A percentile compares a stretch with the other conserved stretches of the same genome.
Evolutionary conservation across 2,888 invertebrate species (phyloP).

Genomic region (Trissolcus japonicus): DNA sequence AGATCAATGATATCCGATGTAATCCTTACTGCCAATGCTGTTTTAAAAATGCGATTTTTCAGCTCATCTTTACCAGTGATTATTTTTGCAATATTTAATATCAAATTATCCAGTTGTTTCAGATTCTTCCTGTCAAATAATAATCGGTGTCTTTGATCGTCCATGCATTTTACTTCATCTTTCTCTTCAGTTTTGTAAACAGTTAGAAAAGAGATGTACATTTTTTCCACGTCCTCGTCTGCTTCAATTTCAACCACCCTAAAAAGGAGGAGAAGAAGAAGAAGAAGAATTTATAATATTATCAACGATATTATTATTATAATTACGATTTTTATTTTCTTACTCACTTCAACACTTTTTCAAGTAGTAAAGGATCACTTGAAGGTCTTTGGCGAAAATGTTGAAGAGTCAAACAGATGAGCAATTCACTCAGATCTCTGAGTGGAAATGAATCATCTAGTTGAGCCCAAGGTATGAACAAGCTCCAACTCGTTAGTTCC

Average conservation of each 20-base stretch:
- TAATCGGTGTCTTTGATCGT: slow-evolving; percentile 19
- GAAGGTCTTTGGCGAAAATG: slow-evolving; percentile 56
- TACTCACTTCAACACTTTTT: slow-evolving; percentile 19
- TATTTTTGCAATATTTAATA: slow-evolving; percentile 16
- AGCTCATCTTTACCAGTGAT: slow-evolving; percentile 20
- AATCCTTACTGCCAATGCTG: slow-evolving; percentile 32
- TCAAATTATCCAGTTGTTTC: slow-evolving; percentile 19
- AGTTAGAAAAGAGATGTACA: slow-evolving; percentile 60
- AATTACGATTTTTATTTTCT: not conserved
- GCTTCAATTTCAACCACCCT: slow-evolving; percentile 23
- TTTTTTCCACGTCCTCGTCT: slow-evolving; percentile 62
- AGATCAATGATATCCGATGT: slow-evolving; percentile 43
- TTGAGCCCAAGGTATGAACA: slow-evolving; percentile 62
- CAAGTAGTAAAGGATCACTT: slow-evolving; percentile 9
- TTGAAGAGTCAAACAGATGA: slow-evolving; percentile 65
- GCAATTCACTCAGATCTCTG: slow-evolving; percentile 63
- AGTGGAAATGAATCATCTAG: slow-evolving; percentile 58
- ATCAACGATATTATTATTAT: not conserved
- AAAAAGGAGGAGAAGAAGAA: slow-evolving; percentile 5
- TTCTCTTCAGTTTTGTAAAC: slow-evolving; percentile 6
- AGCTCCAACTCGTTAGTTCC: slow-evolving; percentile 67
- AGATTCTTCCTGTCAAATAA: slow-evolving; percentile 24
- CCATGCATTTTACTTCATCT: not conserved
- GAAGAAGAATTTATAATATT: not conserved
- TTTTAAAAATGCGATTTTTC: slow-evolving; percentile 44